These are phyloP conservation scores for Cyclopterus lumpus DNA, from an alignment of 2,797 vertebrate species.

Conservation along the genomic window DNA sequence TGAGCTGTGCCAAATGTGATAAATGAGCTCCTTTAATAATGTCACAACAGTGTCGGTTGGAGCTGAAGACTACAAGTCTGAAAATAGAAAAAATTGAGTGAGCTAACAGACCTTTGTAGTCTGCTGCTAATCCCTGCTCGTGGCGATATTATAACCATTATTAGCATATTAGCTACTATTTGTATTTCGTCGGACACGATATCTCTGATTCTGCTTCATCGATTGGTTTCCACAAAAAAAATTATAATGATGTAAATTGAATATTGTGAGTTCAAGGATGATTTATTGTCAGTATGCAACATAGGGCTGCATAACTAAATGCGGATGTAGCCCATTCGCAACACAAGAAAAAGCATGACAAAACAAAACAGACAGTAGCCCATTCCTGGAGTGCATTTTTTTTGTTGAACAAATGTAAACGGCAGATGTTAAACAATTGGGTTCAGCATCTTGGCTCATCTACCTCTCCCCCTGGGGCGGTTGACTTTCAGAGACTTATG, in stretches of 20 bases:
- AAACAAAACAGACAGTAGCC: not conserved
- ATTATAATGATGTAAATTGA: not conserved
- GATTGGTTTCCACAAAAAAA: not conserved
- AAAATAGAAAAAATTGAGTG: not conserved
- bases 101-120: not conserved
- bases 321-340: not conserved
- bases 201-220: not conserved
- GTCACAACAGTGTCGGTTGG: not conserved
- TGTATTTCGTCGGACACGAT: not conserved
- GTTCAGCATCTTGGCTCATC: not conserved
- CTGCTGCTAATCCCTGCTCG: not conserved
- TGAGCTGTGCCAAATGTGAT: not conserved
- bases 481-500: constrained; percentile 11
- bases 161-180: not conserved
- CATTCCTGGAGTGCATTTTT: not conserved
- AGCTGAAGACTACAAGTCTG: not conserved
- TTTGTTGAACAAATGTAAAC: not conserved
- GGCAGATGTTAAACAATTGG: not conserved
- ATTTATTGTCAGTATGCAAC: not conserved
- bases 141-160: not conserved
- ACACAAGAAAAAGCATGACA: not conserved
- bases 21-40: not conserved
- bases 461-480: not conserved
- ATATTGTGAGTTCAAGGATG: not conserved
- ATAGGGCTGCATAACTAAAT: not conserved